Conservation (phyloP, 2,888 invertebrate species). For the Hemicrepidius hirtus region DNA sequence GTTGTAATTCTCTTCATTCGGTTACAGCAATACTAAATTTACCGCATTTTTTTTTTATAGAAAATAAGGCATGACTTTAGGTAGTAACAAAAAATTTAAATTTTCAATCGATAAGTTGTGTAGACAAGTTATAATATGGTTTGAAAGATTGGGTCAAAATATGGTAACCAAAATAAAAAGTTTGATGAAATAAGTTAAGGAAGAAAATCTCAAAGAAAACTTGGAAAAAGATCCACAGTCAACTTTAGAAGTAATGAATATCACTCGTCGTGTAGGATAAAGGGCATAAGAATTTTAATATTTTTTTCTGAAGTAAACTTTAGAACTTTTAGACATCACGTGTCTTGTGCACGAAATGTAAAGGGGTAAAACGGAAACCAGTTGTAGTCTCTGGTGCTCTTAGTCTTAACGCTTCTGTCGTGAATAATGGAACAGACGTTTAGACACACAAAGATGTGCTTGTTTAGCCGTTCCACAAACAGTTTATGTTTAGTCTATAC, state of each 20-base stretch:
- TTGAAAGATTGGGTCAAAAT: too few relatives aligned
- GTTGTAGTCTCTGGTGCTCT: neutral
- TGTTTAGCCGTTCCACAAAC: constrained; percentile 29
- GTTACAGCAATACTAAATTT: too few relatives aligned
- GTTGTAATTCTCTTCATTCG: too few relatives aligned
- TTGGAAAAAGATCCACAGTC: constrained; percentile 8
- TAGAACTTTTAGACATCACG: constrained; percentile 16
- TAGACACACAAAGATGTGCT: constrained; percentile 36
- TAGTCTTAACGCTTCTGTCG: constrained; percentile 13
- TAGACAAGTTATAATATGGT: too few relatives aligned
- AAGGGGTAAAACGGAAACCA: neutral
- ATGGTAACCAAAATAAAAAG: neutral
- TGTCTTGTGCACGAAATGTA: constrained; percentile 12
- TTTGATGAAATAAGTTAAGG: neutral
- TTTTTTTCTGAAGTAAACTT: constrained; percentile 10
- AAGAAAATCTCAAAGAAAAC: neutral
- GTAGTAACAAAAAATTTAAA: too few relatives aligned
- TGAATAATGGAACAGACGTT: constrained; percentile 40
- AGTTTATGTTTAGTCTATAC: constrained; percentile 19
- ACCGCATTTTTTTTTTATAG: too few relatives aligned
- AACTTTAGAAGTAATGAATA: constrained; percentile 31
- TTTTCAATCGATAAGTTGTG: too few relatives aligned
- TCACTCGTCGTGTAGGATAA: constrained; percentile 15
- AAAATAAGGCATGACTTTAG: too few relatives aligned
- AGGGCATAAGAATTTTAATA: constrained; percentile 22